Conservation (phyloP, 2,113 vertebrate species). For the Camelus bactrianus region DNA sequence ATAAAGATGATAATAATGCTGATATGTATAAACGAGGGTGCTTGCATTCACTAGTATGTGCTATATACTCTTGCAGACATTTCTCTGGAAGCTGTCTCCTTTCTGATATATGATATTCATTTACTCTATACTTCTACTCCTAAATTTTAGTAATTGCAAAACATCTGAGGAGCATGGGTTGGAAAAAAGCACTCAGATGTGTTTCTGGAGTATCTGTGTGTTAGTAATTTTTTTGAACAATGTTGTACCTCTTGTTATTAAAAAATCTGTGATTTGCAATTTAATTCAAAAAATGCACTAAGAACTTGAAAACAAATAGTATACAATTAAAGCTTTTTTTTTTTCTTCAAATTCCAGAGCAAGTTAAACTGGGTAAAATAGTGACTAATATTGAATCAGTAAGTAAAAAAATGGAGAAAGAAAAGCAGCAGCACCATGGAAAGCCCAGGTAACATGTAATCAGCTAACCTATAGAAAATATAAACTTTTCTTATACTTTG, state of each 20-base stretch:
- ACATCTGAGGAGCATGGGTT: conserved; percentile 36
- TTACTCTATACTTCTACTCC: conserved; percentile 62
- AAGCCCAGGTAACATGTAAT: conserved; percentile 73
- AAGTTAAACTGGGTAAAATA: conserved; percentile 71
- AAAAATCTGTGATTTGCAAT: conserved; percentile 66
- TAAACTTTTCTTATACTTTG: conserved; percentile 3
- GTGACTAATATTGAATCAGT: conserved; percentile 68
- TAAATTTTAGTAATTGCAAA: conserved; percentile 81
- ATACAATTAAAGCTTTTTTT: conserved; percentile 58
- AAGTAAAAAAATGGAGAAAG: conserved; percentile 75
- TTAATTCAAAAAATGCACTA: conserved; percentile 67
- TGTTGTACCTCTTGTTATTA: conserved; percentile 56
- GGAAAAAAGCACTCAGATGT: conserved; percentile 50
- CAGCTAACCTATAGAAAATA: not conserved
- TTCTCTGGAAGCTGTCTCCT: conserved; percentile 28
- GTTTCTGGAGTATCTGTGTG: conserved; percentile 68
- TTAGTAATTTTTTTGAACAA: conserved; percentile 75
- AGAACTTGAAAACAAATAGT: conserved; percentile 42
- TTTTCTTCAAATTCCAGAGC: conserved; percentile 72
- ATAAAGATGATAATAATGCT: not conserved
- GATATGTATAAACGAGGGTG: not conserved
- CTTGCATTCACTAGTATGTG: not conserved
- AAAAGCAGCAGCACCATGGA: conserved; percentile 22
- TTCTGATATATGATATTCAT: conserved; percentile 74
- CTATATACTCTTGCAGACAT: not conserved